A percentile compares a stretch with the other conserved stretches of the same genome.
Evolutionary conservation across 2,797 vertebrate species (phyloP).

Genomic region (Pantherophis alleghaniensis): DNA sequence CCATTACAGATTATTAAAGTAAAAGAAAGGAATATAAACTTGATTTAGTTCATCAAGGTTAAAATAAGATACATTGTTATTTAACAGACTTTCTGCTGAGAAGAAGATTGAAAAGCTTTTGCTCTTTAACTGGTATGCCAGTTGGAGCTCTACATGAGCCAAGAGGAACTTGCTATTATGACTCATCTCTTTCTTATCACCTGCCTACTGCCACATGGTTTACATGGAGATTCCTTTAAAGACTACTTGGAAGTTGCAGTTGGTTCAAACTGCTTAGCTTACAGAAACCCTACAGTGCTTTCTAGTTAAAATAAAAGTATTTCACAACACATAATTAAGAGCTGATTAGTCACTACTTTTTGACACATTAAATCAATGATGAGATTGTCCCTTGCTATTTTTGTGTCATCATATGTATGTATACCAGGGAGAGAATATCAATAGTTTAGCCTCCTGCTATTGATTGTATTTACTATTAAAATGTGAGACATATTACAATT

Average conservation of each 20-base stretch:
- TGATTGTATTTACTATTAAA: neutral
- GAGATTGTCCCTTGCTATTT: neutral
- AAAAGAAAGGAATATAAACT: neutral
- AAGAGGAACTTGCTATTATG: neutral
- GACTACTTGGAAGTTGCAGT: neutral
- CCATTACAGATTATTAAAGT: neutral
- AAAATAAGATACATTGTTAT: neutral
- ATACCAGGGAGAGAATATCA: neutral
- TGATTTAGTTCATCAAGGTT: neutral
- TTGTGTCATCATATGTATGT: neutral
- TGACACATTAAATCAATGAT: neutral
- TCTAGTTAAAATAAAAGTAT: neutral
- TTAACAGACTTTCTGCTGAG: neutral
- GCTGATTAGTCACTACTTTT: neutral
- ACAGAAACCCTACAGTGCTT: neutral
- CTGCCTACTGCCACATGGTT: neutral
- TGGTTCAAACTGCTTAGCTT: neutral
- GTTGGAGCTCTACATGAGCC: neutral
- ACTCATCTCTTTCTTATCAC: neutral
- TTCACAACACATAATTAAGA: neutral
- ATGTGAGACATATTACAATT: neutral
- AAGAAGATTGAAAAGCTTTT: neutral
- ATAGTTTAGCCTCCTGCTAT: neutral
- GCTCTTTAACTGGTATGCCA: neutral
- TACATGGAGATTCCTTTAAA: neutral